These are phyloP conservation scores for Centropristis striata DNA, from an alignment of 2,113 vertebrate species.

Conservation along the genomic window DNA sequence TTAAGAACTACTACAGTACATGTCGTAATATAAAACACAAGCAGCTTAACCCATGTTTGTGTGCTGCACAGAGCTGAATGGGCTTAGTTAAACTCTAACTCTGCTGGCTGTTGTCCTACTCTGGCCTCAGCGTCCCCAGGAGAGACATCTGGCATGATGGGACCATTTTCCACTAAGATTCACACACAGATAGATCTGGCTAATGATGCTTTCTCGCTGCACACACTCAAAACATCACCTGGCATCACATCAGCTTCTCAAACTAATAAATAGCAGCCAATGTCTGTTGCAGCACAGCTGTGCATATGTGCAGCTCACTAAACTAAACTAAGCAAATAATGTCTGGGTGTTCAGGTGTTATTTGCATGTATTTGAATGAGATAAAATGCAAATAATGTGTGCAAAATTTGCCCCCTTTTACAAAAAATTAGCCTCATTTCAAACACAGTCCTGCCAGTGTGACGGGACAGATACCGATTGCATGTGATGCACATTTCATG, in stretches of 20 bases:
- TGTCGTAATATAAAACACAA: background rate
- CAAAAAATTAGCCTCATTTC: too few relatives aligned
- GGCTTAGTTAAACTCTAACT: conserved; percentile 58
- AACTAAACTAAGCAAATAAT: too few relatives aligned
- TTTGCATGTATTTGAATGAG: too few relatives aligned
- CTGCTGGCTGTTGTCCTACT: conserved; percentile 30
- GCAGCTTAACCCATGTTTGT: background rate
- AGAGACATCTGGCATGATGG: conserved; percentile 69
- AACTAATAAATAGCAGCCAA: background rate
- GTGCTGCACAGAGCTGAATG: background rate
- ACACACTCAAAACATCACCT: conserved; percentile 50
- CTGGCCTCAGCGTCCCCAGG: background rate
- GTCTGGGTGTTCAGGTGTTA: too few relatives aligned
- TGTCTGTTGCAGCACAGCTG: background rate
- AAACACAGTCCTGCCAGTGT: too few relatives aligned
- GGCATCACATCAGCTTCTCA: conserved; percentile 30
- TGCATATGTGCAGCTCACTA: too few relatives aligned
- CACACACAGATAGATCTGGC: conserved; percentile 69
- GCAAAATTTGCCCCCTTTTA: too few relatives aligned
- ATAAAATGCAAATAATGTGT: too few relatives aligned
- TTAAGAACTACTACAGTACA: too few relatives aligned
- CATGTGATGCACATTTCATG: too few relatives aligned
- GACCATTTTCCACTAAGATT: conserved; percentile 74
- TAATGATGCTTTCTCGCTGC: conserved; percentile 57
- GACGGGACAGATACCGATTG: too few relatives aligned